phyloP scores from a whole-genome alignment of 2,113 vertebrate genomes.

The Indicator maculatus region DNA sequence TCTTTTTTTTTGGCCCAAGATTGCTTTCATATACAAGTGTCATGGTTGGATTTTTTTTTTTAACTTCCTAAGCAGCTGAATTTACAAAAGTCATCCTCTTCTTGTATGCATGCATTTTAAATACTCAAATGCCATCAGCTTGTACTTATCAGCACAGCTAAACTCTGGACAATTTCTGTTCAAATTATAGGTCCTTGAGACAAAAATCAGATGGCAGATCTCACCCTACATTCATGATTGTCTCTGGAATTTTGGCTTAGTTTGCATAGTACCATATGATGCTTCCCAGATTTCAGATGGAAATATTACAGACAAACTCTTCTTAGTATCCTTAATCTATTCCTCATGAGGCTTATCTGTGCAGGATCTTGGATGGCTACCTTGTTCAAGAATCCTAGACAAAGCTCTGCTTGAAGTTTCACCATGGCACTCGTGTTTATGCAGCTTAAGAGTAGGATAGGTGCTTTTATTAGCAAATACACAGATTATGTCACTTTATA shows the following conservation, averaged over 20 bases:
- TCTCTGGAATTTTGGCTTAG: not conserved
- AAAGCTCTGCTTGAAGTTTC: not conserved
- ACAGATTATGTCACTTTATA: not conserved
- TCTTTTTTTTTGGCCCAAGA: not conserved
- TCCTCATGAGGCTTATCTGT: not conserved
- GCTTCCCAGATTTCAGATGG: not conserved
- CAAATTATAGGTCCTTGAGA: not conserved
- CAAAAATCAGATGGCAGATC: not conserved
- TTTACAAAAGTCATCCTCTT: not conserved
- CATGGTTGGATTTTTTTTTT: not conserved
- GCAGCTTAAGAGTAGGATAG: not conserved
- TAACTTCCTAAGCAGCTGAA: not conserved
- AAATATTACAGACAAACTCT: not conserved
- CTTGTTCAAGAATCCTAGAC: not conserved
- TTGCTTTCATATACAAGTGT: not conserved
- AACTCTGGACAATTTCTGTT: not conserved
- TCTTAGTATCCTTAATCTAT: not conserved
- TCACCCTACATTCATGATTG: not conserved
- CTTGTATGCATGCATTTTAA: not conserved
- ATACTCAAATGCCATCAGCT: not conserved
- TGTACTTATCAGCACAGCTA: not conserved
- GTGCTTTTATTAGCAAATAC: not conserved
- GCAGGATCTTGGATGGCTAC: not conserved
- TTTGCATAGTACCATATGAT: not conserved
- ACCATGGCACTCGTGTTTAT: not conserved